Evolutionary conservation across 2,888 invertebrate genomes (phyloP), one percentile per base, ranked within the genome.

Genomic region (Charanyca ferruginea): DNA sequence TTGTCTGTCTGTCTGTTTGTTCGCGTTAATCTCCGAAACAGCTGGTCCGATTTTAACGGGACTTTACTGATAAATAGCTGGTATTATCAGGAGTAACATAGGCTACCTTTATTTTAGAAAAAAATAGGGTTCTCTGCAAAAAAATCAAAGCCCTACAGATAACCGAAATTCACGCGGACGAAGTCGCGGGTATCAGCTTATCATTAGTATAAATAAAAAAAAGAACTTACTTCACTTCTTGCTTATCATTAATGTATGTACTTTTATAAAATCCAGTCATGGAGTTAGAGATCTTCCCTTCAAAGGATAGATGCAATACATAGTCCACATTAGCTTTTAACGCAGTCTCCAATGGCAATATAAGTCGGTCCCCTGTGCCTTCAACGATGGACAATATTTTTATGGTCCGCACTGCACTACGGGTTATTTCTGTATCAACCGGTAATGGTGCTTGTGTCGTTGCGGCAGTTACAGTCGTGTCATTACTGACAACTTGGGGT

Each of bases 231-330:
- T 96, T 92, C 73, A 92, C 80, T 91, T 93, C 87, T 42, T 90
- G 87, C 35, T 92, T 83, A 42, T 92, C 94, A 48, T 96, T 93
- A 5, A 86, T 89, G 82, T 97, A 97, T 48, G 96, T 96, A 78
- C 97, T 97, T 82, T 96, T 96, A 85, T 97, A 97, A 85, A 98
- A 97, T 55, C 98, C 98, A 53, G 94, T 95, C 67, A 97, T 89
- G 2, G 96, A 94, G 81, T 97, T 96, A n/a, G 96, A 96, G 25
- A 97, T 96, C 22, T 83, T 87, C 13, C 97, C 97, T 13, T 88
- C 85, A 83, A 96, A 97, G 2, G 96, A 92, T 13, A 97, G 84
- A 78, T 96, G 93, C 25, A 97, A 84, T 0, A 94, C 96, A 71
- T 97, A 97, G 83, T 96, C 96, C 11, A 95, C 91, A 38, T 93